Evolutionary conservation across 2,888 invertebrate species (phyloP).

Genomic region (Aleiodes testaceus): DNA sequence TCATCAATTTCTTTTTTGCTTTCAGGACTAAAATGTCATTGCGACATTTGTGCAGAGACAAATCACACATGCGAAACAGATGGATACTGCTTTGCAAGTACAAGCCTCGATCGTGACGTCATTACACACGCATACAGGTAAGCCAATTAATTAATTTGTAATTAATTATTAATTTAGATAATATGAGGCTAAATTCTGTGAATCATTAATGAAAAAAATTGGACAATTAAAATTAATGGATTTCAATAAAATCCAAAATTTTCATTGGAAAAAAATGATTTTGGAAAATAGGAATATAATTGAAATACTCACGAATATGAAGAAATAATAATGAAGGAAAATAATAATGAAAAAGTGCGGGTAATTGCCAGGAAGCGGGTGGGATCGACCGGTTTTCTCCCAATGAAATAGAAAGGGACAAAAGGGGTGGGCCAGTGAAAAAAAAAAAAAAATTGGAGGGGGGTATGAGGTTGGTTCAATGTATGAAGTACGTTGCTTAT

Average conservation of each 20-base stretch:
- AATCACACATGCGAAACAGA: slow-evolving; percentile 91
- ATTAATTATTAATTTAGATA: not conserved
- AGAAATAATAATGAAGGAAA: not conserved
- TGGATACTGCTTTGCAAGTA: slow-evolving; percentile 90
- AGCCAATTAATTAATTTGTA: slow-evolving; percentile 55
- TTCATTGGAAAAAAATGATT: not conserved
- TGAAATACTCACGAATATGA: slow-evolving; percentile 25
- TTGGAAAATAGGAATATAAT: slow-evolving; percentile 14
- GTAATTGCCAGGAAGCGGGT: slow-evolving; percentile 38
- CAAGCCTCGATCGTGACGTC: slow-evolving; percentile 77
- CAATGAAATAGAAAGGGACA: slow-evolving; percentile 34
- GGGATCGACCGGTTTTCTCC: slow-evolving; percentile 37
- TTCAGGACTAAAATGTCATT: slow-evolving; percentile 87
- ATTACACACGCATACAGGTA: slow-evolving; percentile 86
- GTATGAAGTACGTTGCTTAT: slow-evolving; percentile 56
- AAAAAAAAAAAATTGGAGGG: slow-evolving; percentile 17
- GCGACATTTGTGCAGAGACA: slow-evolving; percentile 83
- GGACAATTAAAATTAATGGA: too few species aligned
- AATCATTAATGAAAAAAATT: too few species aligned
- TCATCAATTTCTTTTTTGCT: slow-evolving; percentile 56
- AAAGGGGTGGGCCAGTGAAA: slow-evolving; percentile 18
- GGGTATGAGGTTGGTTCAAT: slow-evolving; percentile 15
- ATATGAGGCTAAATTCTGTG: not conserved
- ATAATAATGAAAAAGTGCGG: slow-evolving; percentile 24
- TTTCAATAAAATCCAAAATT: too few species aligned